Conservation (phyloP, 2,888 invertebrate species). For the Dolichomitus sp. region DNA sequence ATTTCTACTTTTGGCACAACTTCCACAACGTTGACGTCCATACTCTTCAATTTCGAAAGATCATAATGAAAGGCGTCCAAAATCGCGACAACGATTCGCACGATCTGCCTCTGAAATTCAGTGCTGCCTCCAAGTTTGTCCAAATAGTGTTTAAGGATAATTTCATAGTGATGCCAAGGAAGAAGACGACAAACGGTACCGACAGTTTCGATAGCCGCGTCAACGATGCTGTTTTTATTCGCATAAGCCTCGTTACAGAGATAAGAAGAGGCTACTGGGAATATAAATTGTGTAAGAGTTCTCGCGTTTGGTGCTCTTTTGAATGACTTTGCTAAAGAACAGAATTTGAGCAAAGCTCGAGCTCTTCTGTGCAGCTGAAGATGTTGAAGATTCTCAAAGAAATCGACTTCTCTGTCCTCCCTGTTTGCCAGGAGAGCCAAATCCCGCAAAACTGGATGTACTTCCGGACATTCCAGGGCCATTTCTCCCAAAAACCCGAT, state of each 20-base stretch:
- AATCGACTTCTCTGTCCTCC: slow-evolving; percentile 95
- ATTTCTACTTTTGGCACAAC: slow-evolving; percentile 69
- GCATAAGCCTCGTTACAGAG: slow-evolving; percentile 92
- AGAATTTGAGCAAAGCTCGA: slow-evolving; percentile 93
- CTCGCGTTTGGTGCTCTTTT: slow-evolving; percentile 89
- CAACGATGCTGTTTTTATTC: slow-evolving; percentile 93
- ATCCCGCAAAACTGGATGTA: slow-evolving; percentile 91
- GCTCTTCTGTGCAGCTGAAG: slow-evolving; percentile 95
- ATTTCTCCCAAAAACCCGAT: slow-evolving; percentile 93
- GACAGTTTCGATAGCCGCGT: slow-evolving; percentile 94
- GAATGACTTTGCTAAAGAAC: slow-evolving; percentile 89
- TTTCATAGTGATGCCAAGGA: slow-evolving; percentile 96
- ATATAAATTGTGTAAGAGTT: slow-evolving; percentile 93
- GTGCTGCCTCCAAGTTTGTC: slow-evolving; percentile 90
- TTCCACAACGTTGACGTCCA: slow-evolving; percentile 35
- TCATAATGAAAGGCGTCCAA: slow-evolving; percentile 98
- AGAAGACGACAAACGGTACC: slow-evolving; percentile 92
- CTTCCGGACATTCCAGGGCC: slow-evolving; percentile 90
- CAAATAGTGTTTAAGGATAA: slow-evolving; percentile 93
- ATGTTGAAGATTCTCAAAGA: slow-evolving; percentile 97
- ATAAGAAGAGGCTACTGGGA: slow-evolving; percentile 94
- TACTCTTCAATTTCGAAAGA: slow-evolving; percentile 89
- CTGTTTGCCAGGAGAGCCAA: slow-evolving; percentile 90
- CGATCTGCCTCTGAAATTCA: slow-evolving; percentile 94
- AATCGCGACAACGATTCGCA: slow-evolving; percentile 92